Percentiles rank a stretch among this genome's conserved stretches.
These are phyloP conservation scores for Acromyrmex charruanus DNA, from an alignment of 1,140 invertebrate species.

Conservation along the genomic window DNA sequence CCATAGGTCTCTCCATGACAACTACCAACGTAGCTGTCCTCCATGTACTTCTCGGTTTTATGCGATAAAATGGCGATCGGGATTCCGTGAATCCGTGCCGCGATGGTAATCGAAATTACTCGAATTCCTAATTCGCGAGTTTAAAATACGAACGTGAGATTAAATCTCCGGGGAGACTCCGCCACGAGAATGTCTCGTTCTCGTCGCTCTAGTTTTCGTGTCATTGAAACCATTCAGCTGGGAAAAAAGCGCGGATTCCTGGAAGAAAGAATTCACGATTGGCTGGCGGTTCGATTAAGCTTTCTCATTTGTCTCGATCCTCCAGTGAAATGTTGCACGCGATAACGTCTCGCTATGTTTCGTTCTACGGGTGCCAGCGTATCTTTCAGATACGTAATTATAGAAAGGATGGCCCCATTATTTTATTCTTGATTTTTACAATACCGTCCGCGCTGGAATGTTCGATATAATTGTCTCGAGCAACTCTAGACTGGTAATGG, in stretches of 20 bases:
- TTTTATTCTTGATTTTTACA: constrained; percentile 42
- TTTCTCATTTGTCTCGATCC: constrained; percentile 31
- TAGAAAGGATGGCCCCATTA: background rate
- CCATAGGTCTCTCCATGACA: constrained; percentile 6
- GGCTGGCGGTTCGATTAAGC: constrained; percentile 52
- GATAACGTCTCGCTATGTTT: constrained; percentile 60
- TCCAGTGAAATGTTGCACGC: background rate
- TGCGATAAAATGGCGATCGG: constrained; percentile 49
- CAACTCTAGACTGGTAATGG: constrained; percentile 31
- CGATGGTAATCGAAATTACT: constrained; percentile 79
- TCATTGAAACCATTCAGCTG: background rate
- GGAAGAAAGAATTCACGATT: constrained; percentile 62
- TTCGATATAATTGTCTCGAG: background rate
- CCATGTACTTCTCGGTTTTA: background rate
- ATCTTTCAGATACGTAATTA: constrained; percentile 43
- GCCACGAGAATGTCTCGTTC: constrained; percentile 31
- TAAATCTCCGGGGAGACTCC: constrained; percentile 53
- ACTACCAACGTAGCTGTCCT: constrained; percentile 10
- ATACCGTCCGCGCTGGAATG: background rate
- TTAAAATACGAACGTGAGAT: constrained; percentile 61
- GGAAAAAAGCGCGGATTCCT: constrained; percentile 40
- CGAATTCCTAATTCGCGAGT: constrained; percentile 74
- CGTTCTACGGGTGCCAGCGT: background rate
- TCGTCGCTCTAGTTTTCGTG: background rate
- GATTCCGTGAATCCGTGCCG: constrained; percentile 65